These are phyloP conservation scores for Dinothrombium tinctorium DNA, from an alignment of 1,140 invertebrate species.

Conservation along the genomic window DNA sequence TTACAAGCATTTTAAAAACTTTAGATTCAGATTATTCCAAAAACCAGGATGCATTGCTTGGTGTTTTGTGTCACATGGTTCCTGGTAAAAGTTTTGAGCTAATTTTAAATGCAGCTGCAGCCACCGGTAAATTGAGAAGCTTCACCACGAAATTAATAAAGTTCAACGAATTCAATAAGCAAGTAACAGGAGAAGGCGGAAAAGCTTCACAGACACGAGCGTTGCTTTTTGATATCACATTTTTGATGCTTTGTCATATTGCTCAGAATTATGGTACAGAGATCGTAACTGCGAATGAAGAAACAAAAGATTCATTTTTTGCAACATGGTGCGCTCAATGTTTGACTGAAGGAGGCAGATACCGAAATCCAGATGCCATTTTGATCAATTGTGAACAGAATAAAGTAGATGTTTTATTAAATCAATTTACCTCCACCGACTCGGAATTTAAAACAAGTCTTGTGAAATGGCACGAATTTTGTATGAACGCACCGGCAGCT, in stretches of 20 bases:
- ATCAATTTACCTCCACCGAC: constrained; percentile 45
- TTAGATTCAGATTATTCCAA: constrained; percentile 57
- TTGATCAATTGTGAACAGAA: constrained; percentile 44
- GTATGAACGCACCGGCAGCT: constrained; percentile 52
- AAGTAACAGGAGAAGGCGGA: constrained; percentile 32
- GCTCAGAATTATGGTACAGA: constrained; percentile 73
- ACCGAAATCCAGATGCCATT: constrained; percentile 60
- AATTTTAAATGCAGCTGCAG: constrained; percentile 63
- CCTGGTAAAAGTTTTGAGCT: constrained; percentile 58
- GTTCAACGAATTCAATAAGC: constrained; percentile 69
- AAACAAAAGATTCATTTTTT: constrained; percentile 56
- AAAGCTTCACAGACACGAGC: constrained; percentile 40
- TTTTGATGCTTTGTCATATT: constrained; percentile 72
- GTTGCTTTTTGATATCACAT: constrained; percentile 75
- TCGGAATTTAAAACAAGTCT: constrained; percentile 39
- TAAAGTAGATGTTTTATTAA: constrained; percentile 53
- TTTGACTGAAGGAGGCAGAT: constrained; percentile 58
- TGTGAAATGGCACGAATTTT: constrained; percentile 62
- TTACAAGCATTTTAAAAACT: constrained; percentile 59
- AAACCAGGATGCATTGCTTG: constrained; percentile 37
- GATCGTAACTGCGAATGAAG: constrained; percentile 21
- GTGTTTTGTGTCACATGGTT: constrained; percentile 41
- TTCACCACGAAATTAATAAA: constrained; percentile 64
- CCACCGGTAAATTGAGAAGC: constrained; percentile 60
- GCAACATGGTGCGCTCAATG: constrained; percentile 76